Evolutionary conservation across 2,888 invertebrate species (phyloP), one percentile per base, ranked within the genome.

Genomic region (Perithous albicinctus): DNA sequence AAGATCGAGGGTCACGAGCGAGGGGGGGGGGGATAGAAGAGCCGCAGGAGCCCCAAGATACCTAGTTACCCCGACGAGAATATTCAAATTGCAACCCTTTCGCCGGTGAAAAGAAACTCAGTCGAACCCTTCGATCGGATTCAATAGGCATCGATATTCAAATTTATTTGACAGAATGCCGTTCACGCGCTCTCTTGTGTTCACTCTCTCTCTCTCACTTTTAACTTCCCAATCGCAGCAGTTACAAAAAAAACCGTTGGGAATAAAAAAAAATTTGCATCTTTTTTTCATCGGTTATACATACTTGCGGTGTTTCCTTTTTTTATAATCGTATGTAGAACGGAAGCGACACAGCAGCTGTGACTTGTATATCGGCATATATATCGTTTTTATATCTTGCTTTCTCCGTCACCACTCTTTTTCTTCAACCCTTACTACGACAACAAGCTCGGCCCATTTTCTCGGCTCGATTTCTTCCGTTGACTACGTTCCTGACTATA

Each of bases 141-240:
- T 92, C 92, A 92, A 92, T 92, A 89, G 92, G 92, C 92, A 92
- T 92, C 92, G 92, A 92, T 92, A 92, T 92, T 92, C 92, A 92
- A 92, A 92, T 92, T 92, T 92, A 91, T 92, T 92, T 92, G 90
- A 92, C 89, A 89, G 88, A 91, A 61, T 82, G 59, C 61, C 80
- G 70, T 80, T 76, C 70, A 76, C 56, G 41, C 69, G 32, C 35
- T 54, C 29, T 77, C 80, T 82, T 81, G 78, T 81, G n/a, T n/a
- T n/a, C n/a, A n/a, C n/a, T n/a, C n/a, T n/a, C 85, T 84, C 84
- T 43, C 75, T 76, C 41, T 81, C 84, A 78, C 82, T 81, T 54
- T 26, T 38, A 82, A 73, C 64, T 41, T 59, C 59, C 69, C 76
- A 70, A 75, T 79, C 81, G 69, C 70, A 10, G 38, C 70, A 73